Percentiles rank a stretch among this genome's conserved stretches.
Evolutionary conservation across 2,888 invertebrate species (phyloP).

Genomic region (Rhimphoctona megacephalus): DNA sequence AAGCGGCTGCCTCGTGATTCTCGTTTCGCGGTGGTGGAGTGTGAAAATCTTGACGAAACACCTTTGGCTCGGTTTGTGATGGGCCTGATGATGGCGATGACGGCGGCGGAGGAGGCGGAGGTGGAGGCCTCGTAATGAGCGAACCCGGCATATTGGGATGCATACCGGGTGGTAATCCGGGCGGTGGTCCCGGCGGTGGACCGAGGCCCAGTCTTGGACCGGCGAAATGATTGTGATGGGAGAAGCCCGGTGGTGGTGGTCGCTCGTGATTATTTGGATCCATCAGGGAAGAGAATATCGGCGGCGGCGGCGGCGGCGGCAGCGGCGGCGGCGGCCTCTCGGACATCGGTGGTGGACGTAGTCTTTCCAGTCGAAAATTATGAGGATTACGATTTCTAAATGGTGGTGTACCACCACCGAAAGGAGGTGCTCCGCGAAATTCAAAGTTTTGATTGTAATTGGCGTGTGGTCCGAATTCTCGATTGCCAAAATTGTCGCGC

Average conservation of each 20-base stretch:
- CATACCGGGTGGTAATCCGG: slow-evolving; percentile 63
- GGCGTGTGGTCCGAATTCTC: slow-evolving; percentile 77
- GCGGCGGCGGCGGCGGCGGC: too few relatives aligned
- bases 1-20: slow-evolving; percentile 24
- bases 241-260: slow-evolving; percentile 49
- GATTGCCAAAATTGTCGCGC: slow-evolving; percentile 75
- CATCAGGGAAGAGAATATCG: slow-evolving; percentile 68
- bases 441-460: slow-evolving; percentile 80
- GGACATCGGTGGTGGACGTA: slow-evolving; percentile 21
- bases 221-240: slow-evolving; percentile 64
- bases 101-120: slow-evolving; percentile 45
- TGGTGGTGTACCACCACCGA: slow-evolving; percentile 74
- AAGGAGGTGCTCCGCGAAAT: slow-evolving; percentile 77
- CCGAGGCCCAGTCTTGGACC: slow-evolving; percentile 64
- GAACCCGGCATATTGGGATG: slow-evolving; percentile 52
- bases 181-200: slow-evolving; percentile 70
- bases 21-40: slow-evolving; percentile 57
- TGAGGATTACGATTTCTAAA: slow-evolving; percentile 81
- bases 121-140: slow-evolving; percentile 49
- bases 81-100: neutral
- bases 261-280: slow-evolving; percentile 57
- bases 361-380: slow-evolving; percentile 77
- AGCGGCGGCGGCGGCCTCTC: slow-evolving; percentile 30
- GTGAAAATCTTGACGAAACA: slow-evolving; percentile 71
- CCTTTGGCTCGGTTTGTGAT: slow-evolving; percentile 61